These are phyloP conservation scores for Neosilurus hyrtlii DNA, from an alignment of 2,797 vertebrate genomes.

Conservation along the genomic window DNA sequence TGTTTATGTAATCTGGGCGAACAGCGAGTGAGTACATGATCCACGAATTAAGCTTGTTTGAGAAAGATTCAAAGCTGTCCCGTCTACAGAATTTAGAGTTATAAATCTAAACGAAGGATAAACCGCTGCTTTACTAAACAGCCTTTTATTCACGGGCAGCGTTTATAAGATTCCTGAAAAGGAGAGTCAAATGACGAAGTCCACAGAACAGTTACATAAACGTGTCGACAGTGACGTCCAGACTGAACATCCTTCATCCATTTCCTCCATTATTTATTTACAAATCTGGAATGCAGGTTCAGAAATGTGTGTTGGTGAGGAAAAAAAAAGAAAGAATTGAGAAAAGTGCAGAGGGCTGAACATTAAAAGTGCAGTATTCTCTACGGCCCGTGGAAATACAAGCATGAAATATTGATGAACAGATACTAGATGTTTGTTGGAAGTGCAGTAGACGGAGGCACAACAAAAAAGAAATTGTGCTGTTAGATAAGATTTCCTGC, in stretches of 20 bases:
- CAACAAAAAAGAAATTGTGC: not conserved
- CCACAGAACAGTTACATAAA: not conserved
- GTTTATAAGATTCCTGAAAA: not conserved
- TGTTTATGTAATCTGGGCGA: not conserved
- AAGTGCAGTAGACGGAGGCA: conserved; percentile 19
- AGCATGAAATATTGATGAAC: conserved; percentile 44
- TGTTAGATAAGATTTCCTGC: not conserved
- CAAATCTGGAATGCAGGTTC: conserved; percentile 21
- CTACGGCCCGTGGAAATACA: conserved; percentile 28
- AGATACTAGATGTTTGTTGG: conserved; percentile 20
- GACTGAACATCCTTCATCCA: conserved; percentile 18
- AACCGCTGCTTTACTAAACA: not conserved
- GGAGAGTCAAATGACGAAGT: not conserved
- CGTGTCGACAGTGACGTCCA: not conserved
- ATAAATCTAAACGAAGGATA: not conserved
- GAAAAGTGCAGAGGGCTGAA: conserved; percentile 4
- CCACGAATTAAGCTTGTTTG: not conserved
- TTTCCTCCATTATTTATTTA: conserved; percentile 46
- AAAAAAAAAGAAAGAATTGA: no score
- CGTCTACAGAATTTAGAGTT: not conserved
- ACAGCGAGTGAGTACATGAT: not conserved
- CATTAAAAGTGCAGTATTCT: conserved; percentile 47
- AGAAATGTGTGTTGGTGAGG: not conserved
- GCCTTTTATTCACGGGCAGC: not conserved
- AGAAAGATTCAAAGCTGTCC: not conserved